Conservation (phyloP, 1,140 invertebrate species). For the silkworm (Bombyx mori) region ASM3026992v2 NC_085133.1:5104501-5105000, state of each 20-base stretch:
- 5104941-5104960: too few species aligned
- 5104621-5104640: not conserved
- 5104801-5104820: too few species aligned
- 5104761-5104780: constrained; percentile 73
- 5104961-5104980: too few species aligned
- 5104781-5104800: constrained; percentile 70
- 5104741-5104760: constrained; percentile 58
- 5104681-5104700: constrained; percentile 98
- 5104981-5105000: too few species aligned
- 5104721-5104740: constrained; percentile 58
- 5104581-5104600: constrained; percentile 69
- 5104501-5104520: constrained; percentile 17
- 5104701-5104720: constrained; percentile 85
- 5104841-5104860: too few species aligned
- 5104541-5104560: constrained; percentile 71
- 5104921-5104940: too few species aligned
- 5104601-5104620: constrained; percentile 33
- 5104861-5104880: too few species aligned
- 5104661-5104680: constrained; percentile 83
- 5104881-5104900: too few species aligned
- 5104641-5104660: constrained; percentile 1
- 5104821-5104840: too few species aligned
- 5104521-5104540: constrained; percentile 42
- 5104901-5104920: too few species aligned
- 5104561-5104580: constrained; percentile 62